These are phyloP conservation scores for Asobara japonica DNA, from an alignment of 1,140 invertebrate species.

Conservation along the genomic window DNA sequence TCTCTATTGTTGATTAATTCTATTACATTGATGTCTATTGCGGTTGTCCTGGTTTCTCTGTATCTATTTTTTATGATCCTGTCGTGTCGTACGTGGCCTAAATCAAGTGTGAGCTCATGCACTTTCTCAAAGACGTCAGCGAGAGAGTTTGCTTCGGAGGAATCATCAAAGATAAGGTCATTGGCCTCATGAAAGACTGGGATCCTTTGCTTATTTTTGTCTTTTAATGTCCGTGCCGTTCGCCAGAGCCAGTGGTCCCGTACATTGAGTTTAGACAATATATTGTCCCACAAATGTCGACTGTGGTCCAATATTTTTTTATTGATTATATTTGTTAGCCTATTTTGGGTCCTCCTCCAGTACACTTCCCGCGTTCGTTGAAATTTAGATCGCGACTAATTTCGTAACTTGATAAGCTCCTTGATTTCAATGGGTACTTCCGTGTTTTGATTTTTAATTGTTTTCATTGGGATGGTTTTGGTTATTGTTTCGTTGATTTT, in stretches of 20 bases:
- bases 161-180: background rate
- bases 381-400: background rate
- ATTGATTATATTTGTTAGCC: background rate
- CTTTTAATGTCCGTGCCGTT: background rate
- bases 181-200: background rate
- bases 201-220: background rate
- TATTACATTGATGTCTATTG: background rate
- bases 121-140: background rate
- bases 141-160: background rate
- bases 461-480: too few species aligned
- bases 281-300: too few species aligned
- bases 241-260: background rate
- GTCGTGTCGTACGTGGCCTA: background rate
- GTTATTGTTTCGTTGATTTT: too few species aligned
- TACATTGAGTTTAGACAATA: background rate
- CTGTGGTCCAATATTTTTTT: background rate
- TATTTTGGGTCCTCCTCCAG: background rate
- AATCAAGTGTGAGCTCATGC: background rate
- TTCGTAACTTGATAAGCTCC: background rate
- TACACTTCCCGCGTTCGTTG: background rate
- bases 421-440: too few species aligned
- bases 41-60: background rate
- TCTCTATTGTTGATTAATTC: background rate
- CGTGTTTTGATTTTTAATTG: too few species aligned
- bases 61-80: background rate